Conservation (phyloP, 2,113 vertebrate species). For the Embiotoca jacksoni region DNA sequence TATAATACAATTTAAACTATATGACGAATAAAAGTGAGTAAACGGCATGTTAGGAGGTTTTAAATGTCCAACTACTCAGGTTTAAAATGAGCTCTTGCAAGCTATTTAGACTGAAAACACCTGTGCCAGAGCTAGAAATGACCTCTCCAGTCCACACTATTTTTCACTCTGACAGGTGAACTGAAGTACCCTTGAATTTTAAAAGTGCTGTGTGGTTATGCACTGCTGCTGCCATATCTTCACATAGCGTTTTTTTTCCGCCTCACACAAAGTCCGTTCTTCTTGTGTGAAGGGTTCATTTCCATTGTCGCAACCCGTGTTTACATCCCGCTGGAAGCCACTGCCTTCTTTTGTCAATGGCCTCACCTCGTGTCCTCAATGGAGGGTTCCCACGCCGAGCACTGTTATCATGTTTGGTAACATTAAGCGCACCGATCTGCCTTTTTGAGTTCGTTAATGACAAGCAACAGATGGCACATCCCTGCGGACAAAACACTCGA, state of each 20-base stretch:
- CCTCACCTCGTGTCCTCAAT: constrained; percentile 26
- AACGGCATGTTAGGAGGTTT: neutral
- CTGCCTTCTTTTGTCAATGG: constrained; percentile 46
- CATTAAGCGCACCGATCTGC: constrained; percentile 45
- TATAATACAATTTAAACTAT: neutral
- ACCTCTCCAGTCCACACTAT: constrained; percentile 20
- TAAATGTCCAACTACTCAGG: constrained; percentile 20
- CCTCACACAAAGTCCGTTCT: constrained; percentile 29
- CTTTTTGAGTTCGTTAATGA: constrained; percentile 33
- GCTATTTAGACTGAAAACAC: constrained; percentile 31
- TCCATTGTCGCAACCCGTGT: constrained; percentile 40
- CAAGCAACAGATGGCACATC: constrained; percentile 62
- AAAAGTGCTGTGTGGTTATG: constrained; percentile 39
- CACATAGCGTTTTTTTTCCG: constrained; percentile 18
- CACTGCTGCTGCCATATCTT: constrained; percentile 20
- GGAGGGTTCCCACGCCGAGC: constrained; percentile 58
- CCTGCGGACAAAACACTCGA: constrained; percentile 54
- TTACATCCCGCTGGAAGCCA: constrained; percentile 24
- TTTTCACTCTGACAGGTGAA: constrained; percentile 56
- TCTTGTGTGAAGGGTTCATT: constrained; percentile 12
- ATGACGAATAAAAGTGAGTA: neutral
- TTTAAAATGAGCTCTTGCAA: constrained; percentile 41
- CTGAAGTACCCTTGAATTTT: constrained; percentile 40
- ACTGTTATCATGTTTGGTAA: constrained; percentile 42
- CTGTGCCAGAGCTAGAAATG: constrained; percentile 29